Evolutionary conservation across 2,113 vertebrate genomes (phyloP).

Genomic region (Drymodes brunneopygia): DNA sequence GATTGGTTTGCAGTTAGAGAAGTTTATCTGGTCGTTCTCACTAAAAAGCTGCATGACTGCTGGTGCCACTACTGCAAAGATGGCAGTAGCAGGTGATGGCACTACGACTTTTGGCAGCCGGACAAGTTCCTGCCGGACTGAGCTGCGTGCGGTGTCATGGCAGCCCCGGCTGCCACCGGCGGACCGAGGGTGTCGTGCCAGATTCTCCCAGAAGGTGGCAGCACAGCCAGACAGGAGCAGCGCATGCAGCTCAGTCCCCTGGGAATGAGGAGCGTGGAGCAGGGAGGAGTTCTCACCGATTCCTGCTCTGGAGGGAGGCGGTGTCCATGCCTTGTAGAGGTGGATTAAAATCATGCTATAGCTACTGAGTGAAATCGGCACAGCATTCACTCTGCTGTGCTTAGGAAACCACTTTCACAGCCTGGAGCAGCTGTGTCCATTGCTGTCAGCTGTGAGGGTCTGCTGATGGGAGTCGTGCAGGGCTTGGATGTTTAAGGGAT

Average conservation of each 20-base stretch:
- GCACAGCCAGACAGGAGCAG: neutral
- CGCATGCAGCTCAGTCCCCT: neutral
- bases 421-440: neutral
- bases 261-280: neutral
- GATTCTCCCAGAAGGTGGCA: slow-evolving; percentile 58
- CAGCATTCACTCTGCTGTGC: neutral
- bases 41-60: neutral
- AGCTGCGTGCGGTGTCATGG: neutral
- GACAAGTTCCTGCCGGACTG: neutral
- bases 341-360: neutral
- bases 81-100: neutral
- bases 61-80: neutral
- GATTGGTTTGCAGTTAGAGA: neutral
- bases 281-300: neutral
- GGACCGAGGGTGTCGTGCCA: neutral
- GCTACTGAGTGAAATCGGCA: neutral
- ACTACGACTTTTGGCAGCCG: neutral
- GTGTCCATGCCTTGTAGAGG: neutral
- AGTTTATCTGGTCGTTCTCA: neutral
- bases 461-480: neutral
- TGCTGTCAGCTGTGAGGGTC: neutral
- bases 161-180: neutral
- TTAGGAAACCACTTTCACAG: neutral
- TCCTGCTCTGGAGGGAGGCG: neutral
- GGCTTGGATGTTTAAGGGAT: neutral